Percentiles rank a stretch among this genome's conserved stretches.
Evolutionary conservation across 2,113 vertebrate species (phyloP).

Genomic region (Morone saxatilis): DNA sequence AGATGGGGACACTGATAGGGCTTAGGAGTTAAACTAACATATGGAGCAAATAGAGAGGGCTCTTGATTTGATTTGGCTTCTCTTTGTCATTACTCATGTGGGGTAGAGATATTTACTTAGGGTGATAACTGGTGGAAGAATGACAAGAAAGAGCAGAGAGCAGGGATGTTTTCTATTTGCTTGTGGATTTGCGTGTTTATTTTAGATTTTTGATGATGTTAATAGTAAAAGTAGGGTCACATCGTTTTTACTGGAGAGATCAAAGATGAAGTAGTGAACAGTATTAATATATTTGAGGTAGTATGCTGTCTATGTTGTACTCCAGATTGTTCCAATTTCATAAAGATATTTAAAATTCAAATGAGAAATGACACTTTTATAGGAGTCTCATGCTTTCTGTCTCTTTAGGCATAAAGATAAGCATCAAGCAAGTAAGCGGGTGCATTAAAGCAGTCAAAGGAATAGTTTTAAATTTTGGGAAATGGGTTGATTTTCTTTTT

Average conservation of each 20-base stretch:
- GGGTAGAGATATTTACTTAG: constrained; percentile 64
- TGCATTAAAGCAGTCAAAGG: neutral
- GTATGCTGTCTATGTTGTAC: neutral
- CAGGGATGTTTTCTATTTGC: constrained; percentile 56
- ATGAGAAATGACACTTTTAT: constrained; percentile 28
- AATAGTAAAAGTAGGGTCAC: constrained; percentile 8
- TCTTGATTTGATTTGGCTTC: constrained; percentile 62
- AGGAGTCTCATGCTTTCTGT: constrained; percentile 6
- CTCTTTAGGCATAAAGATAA: neutral
- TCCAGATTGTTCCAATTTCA: neutral
- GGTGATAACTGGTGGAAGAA: constrained; percentile 37
- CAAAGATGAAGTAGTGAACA: neutral
- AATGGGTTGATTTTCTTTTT: neutral
- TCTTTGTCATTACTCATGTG: constrained; percentile 65
- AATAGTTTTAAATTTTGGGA: neutral
- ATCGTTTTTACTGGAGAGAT: constrained; percentile 1
- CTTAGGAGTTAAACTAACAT: constrained; percentile 67
- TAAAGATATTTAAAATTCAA: neutral
- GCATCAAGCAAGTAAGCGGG: neutral
- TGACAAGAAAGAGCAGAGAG: constrained; percentile 1
- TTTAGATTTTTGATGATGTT: constrained; percentile 6
- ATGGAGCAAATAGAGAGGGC: constrained; percentile 69
- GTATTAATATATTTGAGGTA: neutral
- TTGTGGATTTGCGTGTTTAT: constrained; percentile 29
- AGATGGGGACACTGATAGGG: constrained; percentile 72